phyloP scores from a whole-genome alignment of 2,797 vertebrate genomes.

The Ataeniobius toweri region DNA sequence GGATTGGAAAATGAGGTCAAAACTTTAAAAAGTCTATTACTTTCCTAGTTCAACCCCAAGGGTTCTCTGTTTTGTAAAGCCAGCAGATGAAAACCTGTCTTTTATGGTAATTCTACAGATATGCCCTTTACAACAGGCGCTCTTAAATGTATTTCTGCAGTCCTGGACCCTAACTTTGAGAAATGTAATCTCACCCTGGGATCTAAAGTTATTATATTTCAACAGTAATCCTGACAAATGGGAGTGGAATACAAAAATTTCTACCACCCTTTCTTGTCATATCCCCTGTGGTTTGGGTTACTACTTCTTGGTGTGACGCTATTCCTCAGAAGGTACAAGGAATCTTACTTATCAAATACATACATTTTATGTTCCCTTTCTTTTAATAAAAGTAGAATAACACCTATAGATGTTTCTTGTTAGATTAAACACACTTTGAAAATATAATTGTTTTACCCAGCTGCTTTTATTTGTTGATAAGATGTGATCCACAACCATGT shows the following conservation, averaged over 20 bases:
- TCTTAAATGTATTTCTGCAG: conserved; percentile 58
- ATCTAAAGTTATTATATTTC: conserved; percentile 55
- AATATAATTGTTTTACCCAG: not conserved
- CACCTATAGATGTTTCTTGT: not conserved
- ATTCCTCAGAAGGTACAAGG: not conserved
- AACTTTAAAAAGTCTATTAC: conserved; percentile 73
- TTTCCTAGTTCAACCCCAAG: conserved; percentile 53
- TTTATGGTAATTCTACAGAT: conserved; percentile 74
- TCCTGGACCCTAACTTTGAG: conserved; percentile 42
- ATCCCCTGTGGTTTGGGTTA: conserved; percentile 11
- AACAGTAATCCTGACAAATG: conserved; percentile 34
- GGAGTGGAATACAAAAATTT: conserved; percentile 26
- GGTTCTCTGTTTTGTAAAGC: conserved; percentile 61
- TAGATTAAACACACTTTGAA: not conserved
- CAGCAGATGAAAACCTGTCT: conserved; percentile 68
- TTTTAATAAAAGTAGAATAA: conserved; percentile 2
- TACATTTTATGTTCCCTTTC: not conserved
- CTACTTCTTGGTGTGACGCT: conserved; percentile 6
- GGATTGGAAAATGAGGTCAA: conserved; percentile 56
- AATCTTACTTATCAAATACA: not conserved
- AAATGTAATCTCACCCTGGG: conserved; percentile 50
- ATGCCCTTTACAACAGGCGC: conserved; percentile 53
- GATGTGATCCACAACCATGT: too few relatives aligned
- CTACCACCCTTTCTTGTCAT: conserved; percentile 2
- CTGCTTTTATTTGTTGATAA: not conserved